Percentiles rank a stretch among this genome's conserved stretches.
Conservation (phyloP, 2,797 vertebrate species). For the Hephaestus fuliginosus region DNA sequence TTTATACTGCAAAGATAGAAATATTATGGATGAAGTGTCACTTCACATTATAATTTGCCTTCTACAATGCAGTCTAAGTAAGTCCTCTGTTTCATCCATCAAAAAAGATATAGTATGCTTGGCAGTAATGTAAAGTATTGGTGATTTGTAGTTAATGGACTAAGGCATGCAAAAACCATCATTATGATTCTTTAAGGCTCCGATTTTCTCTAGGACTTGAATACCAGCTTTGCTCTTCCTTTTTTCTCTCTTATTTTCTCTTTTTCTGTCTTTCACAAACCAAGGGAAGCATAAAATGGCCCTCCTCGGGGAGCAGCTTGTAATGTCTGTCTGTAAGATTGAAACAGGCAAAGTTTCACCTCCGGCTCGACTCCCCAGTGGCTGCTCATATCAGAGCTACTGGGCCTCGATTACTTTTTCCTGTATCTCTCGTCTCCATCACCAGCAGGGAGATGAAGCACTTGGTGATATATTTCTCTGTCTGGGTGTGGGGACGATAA, state of each 20-base stretch:
- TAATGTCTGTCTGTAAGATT: constrained; percentile 71
- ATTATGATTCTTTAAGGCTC: constrained; percentile 26
- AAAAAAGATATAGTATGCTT: neutral
- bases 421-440: constrained; percentile 64
- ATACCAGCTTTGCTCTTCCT: constrained; percentile 9
- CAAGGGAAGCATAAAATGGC: constrained; percentile 49
- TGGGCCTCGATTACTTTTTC: constrained; percentile 67
- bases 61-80: constrained; percentile 27
- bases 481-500: constrained; percentile 53
- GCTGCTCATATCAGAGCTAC: constrained; percentile 59
- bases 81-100: constrained; percentile 26
- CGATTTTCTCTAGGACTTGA: constrained; percentile 12
- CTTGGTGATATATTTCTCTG: constrained; percentile 55
- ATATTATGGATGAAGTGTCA: neutral
- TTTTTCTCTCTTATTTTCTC: constrained; percentile 15
- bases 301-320: constrained; percentile 58
- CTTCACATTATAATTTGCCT: constrained; percentile 24
- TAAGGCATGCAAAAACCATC: constrained; percentile 29
- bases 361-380: constrained; percentile 59
- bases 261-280: constrained; percentile 44
- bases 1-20: neutral
- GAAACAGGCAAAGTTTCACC: constrained; percentile 71
- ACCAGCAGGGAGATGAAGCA: constrained; percentile 50
- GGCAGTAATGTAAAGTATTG: constrained; percentile 20
- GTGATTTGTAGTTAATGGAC: constrained; percentile 37